Conservation (phyloP, 2,888 invertebrate species). For the Stenchaetothrips biformis region DNA sequence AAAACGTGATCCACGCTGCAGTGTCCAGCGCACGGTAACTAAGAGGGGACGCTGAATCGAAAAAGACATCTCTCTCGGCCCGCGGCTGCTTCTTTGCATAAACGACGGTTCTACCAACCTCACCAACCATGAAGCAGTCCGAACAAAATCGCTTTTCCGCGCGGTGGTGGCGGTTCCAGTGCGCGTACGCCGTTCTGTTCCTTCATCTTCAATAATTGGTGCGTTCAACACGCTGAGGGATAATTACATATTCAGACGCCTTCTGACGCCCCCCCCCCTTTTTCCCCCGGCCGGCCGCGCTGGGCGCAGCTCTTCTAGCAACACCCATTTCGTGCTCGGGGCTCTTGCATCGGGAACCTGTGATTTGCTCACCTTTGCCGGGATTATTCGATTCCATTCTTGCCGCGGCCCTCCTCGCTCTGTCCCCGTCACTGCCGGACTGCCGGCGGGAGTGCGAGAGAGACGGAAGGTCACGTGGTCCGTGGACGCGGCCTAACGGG, state of each 20-base stretch:
- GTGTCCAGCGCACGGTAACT: background rate
- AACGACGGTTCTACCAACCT: too few species aligned
- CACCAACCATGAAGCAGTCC: too few species aligned
- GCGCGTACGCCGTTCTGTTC: constrained; percentile 7
- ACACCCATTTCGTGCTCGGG: background rate
- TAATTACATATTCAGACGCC: constrained; percentile 17
- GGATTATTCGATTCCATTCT: constrained; percentile 18
- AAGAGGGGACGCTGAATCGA: too few species aligned
- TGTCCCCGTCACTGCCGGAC: too few species aligned
- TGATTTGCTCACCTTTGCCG: constrained; percentile 17
- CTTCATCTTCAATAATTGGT: constrained; percentile 10
- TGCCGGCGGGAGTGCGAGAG: too few species aligned
- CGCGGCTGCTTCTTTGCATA: too few species aligned
- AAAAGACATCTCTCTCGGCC: too few species aligned
- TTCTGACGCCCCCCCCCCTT: background rate
- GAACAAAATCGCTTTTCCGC: too few species aligned
- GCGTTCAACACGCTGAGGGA: background rate
- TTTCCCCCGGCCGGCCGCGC: background rate
- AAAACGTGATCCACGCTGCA: background rate
- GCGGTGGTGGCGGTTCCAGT: too few species aligned
- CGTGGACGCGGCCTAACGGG: background rate
- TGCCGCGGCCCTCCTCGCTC: background rate
- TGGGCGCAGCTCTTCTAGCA: too few species aligned
- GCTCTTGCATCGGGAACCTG: background rate
- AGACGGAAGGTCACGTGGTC: too few species aligned